Base-by-base conservation (phyloP, 2,113 vertebrate species). In the Guaruba guarouba region DNA sequence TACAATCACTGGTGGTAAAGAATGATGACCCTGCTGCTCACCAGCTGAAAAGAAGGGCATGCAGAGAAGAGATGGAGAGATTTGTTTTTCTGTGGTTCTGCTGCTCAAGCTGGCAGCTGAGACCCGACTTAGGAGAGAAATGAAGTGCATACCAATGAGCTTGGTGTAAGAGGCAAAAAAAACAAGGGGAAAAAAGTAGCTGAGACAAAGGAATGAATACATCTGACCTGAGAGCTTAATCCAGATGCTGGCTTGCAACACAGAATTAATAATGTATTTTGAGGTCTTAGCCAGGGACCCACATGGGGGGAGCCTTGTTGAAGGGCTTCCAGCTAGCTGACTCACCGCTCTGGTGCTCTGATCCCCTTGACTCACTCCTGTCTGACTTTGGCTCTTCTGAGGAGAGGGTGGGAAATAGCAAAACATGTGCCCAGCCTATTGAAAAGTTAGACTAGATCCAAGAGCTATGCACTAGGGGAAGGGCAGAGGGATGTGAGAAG, bases 271-370 rank as follows among this genome's bases (percentile, higher is more conserved):
- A 43, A 69, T 37, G 52, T 82, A 28, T 79, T 90, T 48, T 62
- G 88, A 92, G 92, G 54, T 84, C 69, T 91, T 66, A 68, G 81
- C 46, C 31, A n/a, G 48, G 35, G 68, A 88, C 48, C 41, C 35
- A 27, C 35, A 59, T 84, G 33, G 35, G 24, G 93, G 22, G 62
- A 95, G 67, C 82, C 74, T 88, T 90, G 41, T 2, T 81, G 71
- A 87, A 96, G 86, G 43, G 54, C 51, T 95, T 93, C 82, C 91
- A 94, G 79, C 75, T 77, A 37, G 0, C 54, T 95, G 90, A 86
- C 61, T 92, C 93, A 85, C 46, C 0, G 10, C 62, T 57, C 66
- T 85, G 52, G 57, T 64, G 74, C 41, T 74, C 66, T 81, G 88
- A 52, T 54, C 81, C 25, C n/a, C 0, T 7, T 94, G 95, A 97